These are phyloP conservation scores for Cryptus armator DNA, from an alignment of 2,888 invertebrate genomes.

Conservation along the genomic window DNA sequence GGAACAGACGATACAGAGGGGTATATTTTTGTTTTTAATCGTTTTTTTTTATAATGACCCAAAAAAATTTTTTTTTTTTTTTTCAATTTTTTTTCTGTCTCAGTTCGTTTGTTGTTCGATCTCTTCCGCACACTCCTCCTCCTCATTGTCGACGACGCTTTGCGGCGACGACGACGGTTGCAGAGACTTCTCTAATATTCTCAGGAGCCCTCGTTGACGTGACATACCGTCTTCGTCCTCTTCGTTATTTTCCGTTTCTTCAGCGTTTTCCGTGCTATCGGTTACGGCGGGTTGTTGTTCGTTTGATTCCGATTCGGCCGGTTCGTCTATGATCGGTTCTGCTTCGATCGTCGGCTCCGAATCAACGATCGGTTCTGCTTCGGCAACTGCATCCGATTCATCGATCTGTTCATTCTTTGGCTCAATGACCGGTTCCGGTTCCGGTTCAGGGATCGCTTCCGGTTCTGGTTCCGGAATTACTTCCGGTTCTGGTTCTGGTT, in stretches of 20 bases:
- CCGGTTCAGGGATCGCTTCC: conserved; percentile 35
- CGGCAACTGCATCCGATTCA: conserved; percentile 44
- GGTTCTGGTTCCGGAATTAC: conserved; percentile 44
- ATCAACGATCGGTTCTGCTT: conserved; percentile 52
- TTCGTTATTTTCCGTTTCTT: conserved; percentile 68
- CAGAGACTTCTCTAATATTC: conserved; percentile 66
- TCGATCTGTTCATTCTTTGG: conserved; percentile 50
- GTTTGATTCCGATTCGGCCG: conserved; percentile 33
- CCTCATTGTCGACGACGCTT: conserved; percentile 51
- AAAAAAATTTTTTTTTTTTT: conserved; percentile 16
- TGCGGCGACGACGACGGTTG: conserved; percentile 58
- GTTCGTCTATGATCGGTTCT: conserved; percentile 43
- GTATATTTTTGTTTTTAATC: conserved; percentile 30
- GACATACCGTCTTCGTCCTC: conserved; percentile 75
- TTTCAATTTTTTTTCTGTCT: conserved; percentile 38
- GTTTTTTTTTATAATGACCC: conserved; percentile 23
- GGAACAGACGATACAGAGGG: conserved; percentile 56
- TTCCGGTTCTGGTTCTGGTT: conserved; percentile 54
- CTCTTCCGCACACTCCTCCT: conserved; percentile 42
- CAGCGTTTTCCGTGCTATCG: conserved; percentile 66
- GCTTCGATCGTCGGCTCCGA: conserved; percentile 57
- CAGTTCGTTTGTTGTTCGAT: conserved; percentile 61
- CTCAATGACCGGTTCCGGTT: conserved; percentile 39
- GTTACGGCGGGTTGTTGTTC: conserved; percentile 34
- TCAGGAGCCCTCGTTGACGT: conserved; percentile 67